These are phyloP conservation scores for Squalus acanthias DNA, from an alignment of 2,797 vertebrate genomes.

Conservation along the genomic window DNA sequence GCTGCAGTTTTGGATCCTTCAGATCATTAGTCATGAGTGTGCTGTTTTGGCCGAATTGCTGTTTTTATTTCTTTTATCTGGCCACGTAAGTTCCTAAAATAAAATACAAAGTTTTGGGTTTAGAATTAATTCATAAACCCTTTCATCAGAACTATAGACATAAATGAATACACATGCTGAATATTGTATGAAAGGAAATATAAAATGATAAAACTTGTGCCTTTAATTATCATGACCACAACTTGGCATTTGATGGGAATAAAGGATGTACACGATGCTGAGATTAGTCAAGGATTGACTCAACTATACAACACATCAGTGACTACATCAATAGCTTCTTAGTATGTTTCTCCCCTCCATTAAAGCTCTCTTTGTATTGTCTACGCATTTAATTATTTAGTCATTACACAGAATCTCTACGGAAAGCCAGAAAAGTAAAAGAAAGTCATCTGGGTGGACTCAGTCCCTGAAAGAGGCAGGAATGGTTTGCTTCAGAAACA, in stretches of 20 bases:
- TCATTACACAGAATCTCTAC: background rate
- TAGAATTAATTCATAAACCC: background rate
- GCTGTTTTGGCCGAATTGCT: background rate
- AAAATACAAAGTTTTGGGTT: background rate
- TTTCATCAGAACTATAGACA: background rate
- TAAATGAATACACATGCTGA: background rate
- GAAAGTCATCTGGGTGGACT: background rate
- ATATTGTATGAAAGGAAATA: slow-evolving; percentile 4
- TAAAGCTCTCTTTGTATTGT: background rate
- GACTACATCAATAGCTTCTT: background rate
- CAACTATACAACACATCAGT: slow-evolving; percentile 15
- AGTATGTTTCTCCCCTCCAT: background rate
- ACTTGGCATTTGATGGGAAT: background rate
- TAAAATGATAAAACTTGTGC: background rate
- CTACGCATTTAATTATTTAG: background rate
- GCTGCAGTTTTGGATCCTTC: background rate
- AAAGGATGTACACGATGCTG: background rate
- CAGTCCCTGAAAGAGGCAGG: no score
- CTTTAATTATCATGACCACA: background rate
- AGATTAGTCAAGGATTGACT: background rate
- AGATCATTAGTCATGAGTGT: background rate
- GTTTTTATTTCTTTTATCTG: background rate
- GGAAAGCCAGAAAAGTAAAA: background rate
- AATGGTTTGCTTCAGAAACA: background rate
- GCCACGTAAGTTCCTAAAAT: background rate